Base-by-base conservation (phyloP, 1,140 invertebrate genomes). In the Drosophila sp. region DNA sequence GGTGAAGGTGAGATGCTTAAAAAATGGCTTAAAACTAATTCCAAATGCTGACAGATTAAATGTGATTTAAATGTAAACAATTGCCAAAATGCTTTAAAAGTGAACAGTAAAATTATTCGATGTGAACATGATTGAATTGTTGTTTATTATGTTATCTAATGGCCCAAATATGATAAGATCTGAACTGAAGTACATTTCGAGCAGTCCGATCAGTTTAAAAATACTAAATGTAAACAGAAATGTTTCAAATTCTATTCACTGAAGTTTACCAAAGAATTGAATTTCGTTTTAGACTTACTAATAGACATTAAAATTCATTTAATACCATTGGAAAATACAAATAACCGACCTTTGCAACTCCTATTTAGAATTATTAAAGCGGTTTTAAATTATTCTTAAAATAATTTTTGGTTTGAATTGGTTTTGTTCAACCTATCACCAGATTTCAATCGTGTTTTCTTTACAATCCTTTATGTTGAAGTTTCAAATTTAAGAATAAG, bases 141-240 rank as follows among this genome's bases (percentile, higher is more conserved):
- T 27, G 44, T 0, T 6, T 50, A 4, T 17, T 50, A 23, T 47
- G 2, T 50, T 27, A 50, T 50, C 44, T 50, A 27, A 27, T 50
- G 23, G 7, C 44, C 44, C 27, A 25, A 50, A 50, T 50, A 27
- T 50, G 44, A 50, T 50, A 50, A 50, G 44, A 50, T 50, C 44
- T 50, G 23, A 50, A 17, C 10, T 8, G 23, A 50, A 50, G 10
- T 1, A 25, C 23, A 8, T 27, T 44, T 27, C 2, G 8, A 50
- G 25, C 7, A 27, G n/a, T 50, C n/a, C 25, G 17, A 23, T 47
- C 17, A 47, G 6, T 47, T 47, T 23, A 47, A 47, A 47, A 17
- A 1, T 6, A 6, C 0, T 7, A 25, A 7, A 47, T 23, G 17
- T 38, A 47, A 38, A 38, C 35, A 38, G 6, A 44, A 44, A 44